Evolutionary conservation across 1,140 invertebrate species (phyloP).

Genomic region (Calephelis nemesis): DNA sequence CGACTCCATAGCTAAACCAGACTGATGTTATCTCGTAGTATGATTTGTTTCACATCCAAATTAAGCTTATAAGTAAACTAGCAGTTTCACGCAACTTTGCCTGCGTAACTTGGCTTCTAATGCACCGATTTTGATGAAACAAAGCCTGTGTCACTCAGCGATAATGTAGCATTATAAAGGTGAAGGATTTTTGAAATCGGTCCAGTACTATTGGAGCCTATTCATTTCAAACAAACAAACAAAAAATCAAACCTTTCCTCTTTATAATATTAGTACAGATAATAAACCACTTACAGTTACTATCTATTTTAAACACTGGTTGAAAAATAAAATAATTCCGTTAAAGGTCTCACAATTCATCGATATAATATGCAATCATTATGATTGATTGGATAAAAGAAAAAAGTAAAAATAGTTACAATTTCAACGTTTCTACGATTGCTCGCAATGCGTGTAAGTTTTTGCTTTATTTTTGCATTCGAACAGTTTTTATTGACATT

Average conservation of each 20-base stretch:
- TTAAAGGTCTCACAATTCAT: slow-evolving; percentile 27
- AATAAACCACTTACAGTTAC: slow-evolving; percentile 4
- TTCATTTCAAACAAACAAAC: no score
- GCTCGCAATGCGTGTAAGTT: slow-evolving; percentile 35
- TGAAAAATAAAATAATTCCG: slow-evolving; percentile 25
- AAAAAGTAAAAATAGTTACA: slow-evolving; percentile 44
- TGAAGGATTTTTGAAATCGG: no score
- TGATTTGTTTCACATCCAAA: slow-evolving; percentile 1
- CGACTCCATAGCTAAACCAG: background rate
- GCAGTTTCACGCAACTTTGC: no score
- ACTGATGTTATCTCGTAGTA: background rate
- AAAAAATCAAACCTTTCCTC: no score
- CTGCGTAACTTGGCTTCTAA: no score
- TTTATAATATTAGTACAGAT: no score
- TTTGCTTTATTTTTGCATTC: slow-evolving; percentile 37
- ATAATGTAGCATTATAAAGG: no score
- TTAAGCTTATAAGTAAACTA: background rate
- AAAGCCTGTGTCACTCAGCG: no score
- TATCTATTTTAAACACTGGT: slow-evolving; percentile 7
- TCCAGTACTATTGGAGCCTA: no score
- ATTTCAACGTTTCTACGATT: slow-evolving; percentile 20
- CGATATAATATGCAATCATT: slow-evolving; percentile 35
- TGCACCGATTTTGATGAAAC: no score
- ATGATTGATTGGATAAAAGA: slow-evolving; percentile 34
- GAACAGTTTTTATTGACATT: slow-evolving; percentile 46